phyloP scores from a whole-genome alignment of 1,140 invertebrate genomes.

The Achatina immaculata region DNA sequence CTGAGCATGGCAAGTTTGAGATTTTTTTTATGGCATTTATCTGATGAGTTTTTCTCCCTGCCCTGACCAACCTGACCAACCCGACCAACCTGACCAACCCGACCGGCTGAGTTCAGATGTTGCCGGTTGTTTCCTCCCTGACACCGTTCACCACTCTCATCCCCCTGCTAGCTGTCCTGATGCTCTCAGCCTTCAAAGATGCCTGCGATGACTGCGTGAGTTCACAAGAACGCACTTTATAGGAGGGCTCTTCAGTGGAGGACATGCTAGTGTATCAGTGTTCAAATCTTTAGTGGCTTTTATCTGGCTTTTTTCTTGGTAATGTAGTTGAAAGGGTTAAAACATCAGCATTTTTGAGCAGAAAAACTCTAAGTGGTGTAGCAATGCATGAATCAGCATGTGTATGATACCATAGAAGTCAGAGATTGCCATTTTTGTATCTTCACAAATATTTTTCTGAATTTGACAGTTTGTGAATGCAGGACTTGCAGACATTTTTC shows the following conservation, averaged over 20 bases:
- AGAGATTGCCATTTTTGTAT: too few relatives aligned
- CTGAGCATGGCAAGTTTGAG: neutral
- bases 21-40: neutral
- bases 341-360: too few relatives aligned
- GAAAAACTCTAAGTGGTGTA: too few relatives aligned
- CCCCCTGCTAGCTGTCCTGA: slow-evolving; percentile 94
- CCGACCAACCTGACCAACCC: neutral
- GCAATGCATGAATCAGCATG: too few relatives aligned
- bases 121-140: slow-evolving; percentile 96
- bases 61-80: neutral
- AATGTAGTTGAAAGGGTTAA: too few relatives aligned
- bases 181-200: slow-evolving; percentile 96
- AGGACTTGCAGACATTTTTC: too few relatives aligned
- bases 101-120: slow-evolving; percentile 78
- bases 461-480: too few relatives aligned
- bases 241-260: neutral
- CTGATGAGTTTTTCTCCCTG: neutral
- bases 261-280: too few relatives aligned
- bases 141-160: slow-evolving; percentile 97
- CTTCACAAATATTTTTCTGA: too few relatives aligned
- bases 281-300: too few relatives aligned
- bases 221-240: slow-evolving; percentile 56
- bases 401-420: too few relatives aligned
- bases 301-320: too few relatives aligned
- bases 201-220: slow-evolving; percentile 99